Evolutionary conservation across 2,113 vertebrate genomes (phyloP), one percentile per base, ranked within the genome.

Genomic region (Colossoma macropomum): DNA sequence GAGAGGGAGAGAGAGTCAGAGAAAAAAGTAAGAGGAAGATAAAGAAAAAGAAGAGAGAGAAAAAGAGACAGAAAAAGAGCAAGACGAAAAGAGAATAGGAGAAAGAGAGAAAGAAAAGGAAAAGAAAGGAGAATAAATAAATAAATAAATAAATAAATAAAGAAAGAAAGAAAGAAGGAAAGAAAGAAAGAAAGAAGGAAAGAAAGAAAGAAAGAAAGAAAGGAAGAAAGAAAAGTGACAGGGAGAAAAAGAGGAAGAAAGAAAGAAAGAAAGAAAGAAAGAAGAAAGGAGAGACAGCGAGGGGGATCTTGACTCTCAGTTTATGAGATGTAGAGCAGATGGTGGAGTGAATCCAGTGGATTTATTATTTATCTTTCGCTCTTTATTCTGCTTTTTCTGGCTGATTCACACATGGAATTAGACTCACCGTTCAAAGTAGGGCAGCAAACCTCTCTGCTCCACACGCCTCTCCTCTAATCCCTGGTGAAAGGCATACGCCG

Each of bases 321-420:
- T 38, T 23, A 30, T 9, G 25, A 32, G 41, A 54, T 11, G 50
- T 27, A 62, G 27, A 74, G 32, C 27, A 65, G 59, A 74, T 65
- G 38, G 52, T 21, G 16, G 30, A 11, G 66, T 12, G 8, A n/a
- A 3, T 32, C 7, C 16, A 69, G 32, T 69, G 66, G 19, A 11
- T 41, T 59, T 16, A 27, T 71, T 79, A 38, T 71, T 59, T 41
- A 41, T 80, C 30, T 59, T 7, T 79, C 23, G 15, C 16, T 59
- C 65, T 79, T 79, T 28, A 56, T 80, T 28, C 34, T 59, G 23
- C 25, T 34, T 32, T 25, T 59, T 0, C 7, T 27, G 16, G 32
- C 77, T 27, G 15, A 71, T 54, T 79, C 66, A n/a, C 65, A 69
- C 23, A 27, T 28, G 7, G 65, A 79, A 59, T 79, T 70, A 79